Base-by-base conservation (phyloP, 1,140 invertebrate genomes). In the Megathymus violae region DNA sequence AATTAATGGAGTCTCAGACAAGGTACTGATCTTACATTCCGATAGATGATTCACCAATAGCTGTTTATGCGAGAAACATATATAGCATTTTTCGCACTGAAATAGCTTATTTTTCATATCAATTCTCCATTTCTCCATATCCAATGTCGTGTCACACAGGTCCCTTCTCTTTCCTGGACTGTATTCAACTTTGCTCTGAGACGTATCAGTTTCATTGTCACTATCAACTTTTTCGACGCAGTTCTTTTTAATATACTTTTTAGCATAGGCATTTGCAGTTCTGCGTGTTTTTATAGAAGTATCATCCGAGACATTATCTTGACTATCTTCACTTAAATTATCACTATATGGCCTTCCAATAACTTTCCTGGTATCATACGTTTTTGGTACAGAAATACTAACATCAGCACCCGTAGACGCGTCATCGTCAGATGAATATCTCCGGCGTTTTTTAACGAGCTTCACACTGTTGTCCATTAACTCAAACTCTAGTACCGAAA, bases 71-170 rank as follows among this genome's bases (percentile, higher is more conserved):
- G 31, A 11, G 9, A 58, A 58, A 34, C 52, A 58, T 15, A 44
- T 15, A 25, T 58, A 44, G 7, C 52, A 58, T n/a, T 27, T 31
- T 6, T 44, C 22, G 14, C 51, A 56, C 9, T 56, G 51, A n/a
- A 43, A 56, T 0, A 56, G 4, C 7, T 31, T 56, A 22, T 56
- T 43, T 7, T 1, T 54, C 7, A 43, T 19, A 2, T 46, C 43
- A 1, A 19, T 27, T 43, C 11, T 17, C 19, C 19, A 43, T 11
- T 27, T 15, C 0, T 14, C 19, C n/a, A 56, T 25, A 27, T 27
- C 43, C 1, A 5, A 17, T 11, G 3, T 22, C 9, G 7, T 9
- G 1, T 46, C 41, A 31, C 1, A 7, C 7, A 31, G 27, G 7
- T 31, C 27, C 9, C 9, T 7, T 7, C 9, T 7, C 7, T 31